Conservation (phyloP, 2,797 vertebrate genomes). For the Enoplosus armatus region DNA sequence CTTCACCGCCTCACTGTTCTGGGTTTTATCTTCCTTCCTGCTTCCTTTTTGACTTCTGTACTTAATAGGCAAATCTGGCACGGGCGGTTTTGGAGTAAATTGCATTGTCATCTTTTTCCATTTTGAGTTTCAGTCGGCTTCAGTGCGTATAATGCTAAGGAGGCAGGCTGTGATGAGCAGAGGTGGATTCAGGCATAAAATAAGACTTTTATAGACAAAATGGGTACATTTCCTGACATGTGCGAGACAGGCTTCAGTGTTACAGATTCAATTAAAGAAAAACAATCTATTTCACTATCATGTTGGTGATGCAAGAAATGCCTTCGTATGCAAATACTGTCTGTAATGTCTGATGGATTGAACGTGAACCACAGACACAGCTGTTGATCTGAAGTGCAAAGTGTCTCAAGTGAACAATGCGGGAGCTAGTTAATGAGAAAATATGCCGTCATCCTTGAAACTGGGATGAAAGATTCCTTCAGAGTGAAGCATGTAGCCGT, state of each 20-base stretch:
- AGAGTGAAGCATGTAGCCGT: conserved; percentile 52
- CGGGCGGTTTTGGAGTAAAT: conserved; percentile 64
- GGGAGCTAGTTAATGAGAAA: conserved; percentile 71
- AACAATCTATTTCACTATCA: conserved; percentile 20
- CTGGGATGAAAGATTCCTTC: conserved; percentile 60
- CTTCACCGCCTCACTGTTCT: conserved; percentile 58
- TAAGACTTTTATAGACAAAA: conserved; percentile 60
- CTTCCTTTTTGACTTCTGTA: conserved; percentile 63
- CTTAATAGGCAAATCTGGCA: conserved; percentile 76
- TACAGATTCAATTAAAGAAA: conserved; percentile 39
- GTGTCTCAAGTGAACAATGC: conserved; percentile 52
- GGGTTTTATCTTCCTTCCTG: conserved; percentile 64
- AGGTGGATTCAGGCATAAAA: conserved; percentile 45
- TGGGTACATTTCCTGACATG: conserved; percentile 29
- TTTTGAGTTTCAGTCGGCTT: conserved; percentile 54
- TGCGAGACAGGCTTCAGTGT: conserved; percentile 32
- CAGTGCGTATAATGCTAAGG: conserved; percentile 48
- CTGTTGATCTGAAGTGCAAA: conserved; percentile 28
- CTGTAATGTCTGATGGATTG: conserved; percentile 24
- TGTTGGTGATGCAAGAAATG: conserved; percentile 21
- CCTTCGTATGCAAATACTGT: conserved; percentile 9
- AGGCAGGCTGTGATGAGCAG: conserved; percentile 32
- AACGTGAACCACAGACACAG: conserved; percentile 41
- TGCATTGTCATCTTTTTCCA: conserved; percentile 74
- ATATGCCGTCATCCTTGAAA: conserved; percentile 64